These are phyloP conservation scores for Esox masquinongy DNA, from an alignment of 2,797 vertebrate species.

Conservation along the genomic window DNA sequence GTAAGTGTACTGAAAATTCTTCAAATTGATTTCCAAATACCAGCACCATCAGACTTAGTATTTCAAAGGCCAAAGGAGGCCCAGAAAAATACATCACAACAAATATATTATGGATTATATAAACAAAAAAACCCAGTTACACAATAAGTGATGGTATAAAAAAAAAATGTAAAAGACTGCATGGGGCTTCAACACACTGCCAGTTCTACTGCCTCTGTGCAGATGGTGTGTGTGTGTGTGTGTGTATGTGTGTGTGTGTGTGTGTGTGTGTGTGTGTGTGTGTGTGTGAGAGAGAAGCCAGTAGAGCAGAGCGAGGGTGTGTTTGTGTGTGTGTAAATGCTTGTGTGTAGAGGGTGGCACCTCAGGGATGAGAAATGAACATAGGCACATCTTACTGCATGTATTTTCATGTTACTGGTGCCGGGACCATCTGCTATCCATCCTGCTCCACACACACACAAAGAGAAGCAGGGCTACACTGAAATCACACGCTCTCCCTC, in stretches of 20 bases:
- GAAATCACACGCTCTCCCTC: slow-evolving; percentile 36
- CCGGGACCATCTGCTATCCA: slow-evolving; percentile 84
- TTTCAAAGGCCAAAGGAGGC: no score
- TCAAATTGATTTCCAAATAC: no score
- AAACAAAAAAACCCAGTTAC: no score
- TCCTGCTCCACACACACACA: slow-evolving; percentile 58
- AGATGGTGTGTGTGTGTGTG: slow-evolving; percentile 15
- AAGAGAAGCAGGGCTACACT: slow-evolving; percentile 46
- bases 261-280: slow-evolving; percentile 8
- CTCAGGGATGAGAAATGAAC: slow-evolving; percentile 84
- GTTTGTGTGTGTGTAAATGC: slow-evolving; percentile 1
- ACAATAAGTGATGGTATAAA: no score
- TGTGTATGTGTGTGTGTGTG: slow-evolving; percentile 6
- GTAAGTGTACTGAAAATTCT: no score
- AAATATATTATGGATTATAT: no score
- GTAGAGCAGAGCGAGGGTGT: background rate
- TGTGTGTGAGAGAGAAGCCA: slow-evolving; percentile 11
- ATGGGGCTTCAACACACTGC: slow-evolving; percentile 52
- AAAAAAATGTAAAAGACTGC: slow-evolving; percentile 48
- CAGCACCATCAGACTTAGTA: no score
- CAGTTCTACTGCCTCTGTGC: slow-evolving; percentile 50
- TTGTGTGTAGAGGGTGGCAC: slow-evolving; percentile 74
- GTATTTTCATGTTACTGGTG: slow-evolving; percentile 86
- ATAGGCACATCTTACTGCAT: slow-evolving; percentile 78
- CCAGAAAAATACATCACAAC: no score